Percentiles rank a stretch among this genome's conserved stretches.
Conservation (phyloP, 2,888 invertebrate genomes). For the Aethes cnicana region DNA sequence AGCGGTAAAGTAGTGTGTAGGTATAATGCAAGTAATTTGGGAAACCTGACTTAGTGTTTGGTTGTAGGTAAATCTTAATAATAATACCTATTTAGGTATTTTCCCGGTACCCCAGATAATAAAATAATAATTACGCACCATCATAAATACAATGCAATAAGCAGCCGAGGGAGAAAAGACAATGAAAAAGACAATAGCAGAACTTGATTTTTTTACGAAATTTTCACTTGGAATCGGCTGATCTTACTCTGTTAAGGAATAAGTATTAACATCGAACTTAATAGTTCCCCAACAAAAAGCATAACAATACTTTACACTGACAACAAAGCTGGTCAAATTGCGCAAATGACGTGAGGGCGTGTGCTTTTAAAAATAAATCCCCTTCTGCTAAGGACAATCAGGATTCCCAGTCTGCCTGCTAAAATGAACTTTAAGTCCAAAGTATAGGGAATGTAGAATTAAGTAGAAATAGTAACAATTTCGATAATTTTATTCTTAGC, state of each 20-base stretch:
- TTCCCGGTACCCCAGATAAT: no score
- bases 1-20: not conserved
- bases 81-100: no score
- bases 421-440: slow-evolving; percentile 3
- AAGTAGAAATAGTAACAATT: slow-evolving; percentile 27
- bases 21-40: not conserved
- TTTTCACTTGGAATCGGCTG: no score
- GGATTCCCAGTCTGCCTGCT: slow-evolving; percentile 34
- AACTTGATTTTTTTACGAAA: no score
- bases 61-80: no score
- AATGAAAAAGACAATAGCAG: no score
- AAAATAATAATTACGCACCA: no score
- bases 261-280: no score
- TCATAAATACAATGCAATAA: no score
- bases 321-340: slow-evolving; percentile 56
- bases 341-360: slow-evolving; percentile 47
- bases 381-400: slow-evolving; percentile 56
- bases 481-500: slow-evolving; percentile 41
- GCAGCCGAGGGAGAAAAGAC: no score
- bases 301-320: slow-evolving; percentile 32
- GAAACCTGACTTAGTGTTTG: not conserved
- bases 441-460: slow-evolving; percentile 10
- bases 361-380: slow-evolving; percentile 68
- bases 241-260: no score
- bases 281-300: no score